Conservation (phyloP, 2,113 vertebrate species). For the Odocoileus hemionus region DNA sequence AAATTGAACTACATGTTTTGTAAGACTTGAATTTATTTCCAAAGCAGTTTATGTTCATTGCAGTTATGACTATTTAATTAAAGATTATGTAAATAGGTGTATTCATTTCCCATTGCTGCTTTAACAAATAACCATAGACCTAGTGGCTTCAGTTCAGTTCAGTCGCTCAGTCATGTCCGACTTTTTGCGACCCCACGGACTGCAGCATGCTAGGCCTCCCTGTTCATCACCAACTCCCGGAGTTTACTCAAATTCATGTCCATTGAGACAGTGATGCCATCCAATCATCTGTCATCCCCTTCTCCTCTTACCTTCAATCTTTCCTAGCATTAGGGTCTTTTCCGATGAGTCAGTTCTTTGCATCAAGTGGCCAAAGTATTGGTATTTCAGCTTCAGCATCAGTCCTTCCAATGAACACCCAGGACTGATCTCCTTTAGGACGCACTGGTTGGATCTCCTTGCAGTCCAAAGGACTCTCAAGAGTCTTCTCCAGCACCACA, state of each 20-base stretch:
- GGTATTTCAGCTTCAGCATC: background rate
- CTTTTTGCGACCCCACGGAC: background rate
- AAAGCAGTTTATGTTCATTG: background rate
- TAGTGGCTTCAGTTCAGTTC: background rate
- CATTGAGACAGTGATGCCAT: background rate
- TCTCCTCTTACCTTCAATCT: background rate
- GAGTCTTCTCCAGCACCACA: background rate
- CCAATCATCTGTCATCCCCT: background rate
- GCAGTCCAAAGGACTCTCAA: background rate
- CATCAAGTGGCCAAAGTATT: background rate
- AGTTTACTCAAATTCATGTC: background rate
- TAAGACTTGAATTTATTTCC: background rate
- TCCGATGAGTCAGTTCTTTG: background rate
- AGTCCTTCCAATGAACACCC: background rate
- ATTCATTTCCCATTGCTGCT: background rate
- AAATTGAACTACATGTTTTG: background rate
- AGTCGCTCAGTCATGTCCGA: fast-evolving
- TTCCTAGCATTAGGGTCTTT: background rate
- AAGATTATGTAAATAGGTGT: background rate
- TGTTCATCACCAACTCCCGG: background rate
- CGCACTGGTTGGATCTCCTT: background rate
- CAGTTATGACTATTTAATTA: background rate
- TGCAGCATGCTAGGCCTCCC: background rate
- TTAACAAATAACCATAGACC: background rate
- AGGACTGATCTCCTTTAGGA: background rate